Evolutionary conservation across 2,797 vertebrate genomes (phyloP).

Genomic region (Salmo trutta): DNA sequence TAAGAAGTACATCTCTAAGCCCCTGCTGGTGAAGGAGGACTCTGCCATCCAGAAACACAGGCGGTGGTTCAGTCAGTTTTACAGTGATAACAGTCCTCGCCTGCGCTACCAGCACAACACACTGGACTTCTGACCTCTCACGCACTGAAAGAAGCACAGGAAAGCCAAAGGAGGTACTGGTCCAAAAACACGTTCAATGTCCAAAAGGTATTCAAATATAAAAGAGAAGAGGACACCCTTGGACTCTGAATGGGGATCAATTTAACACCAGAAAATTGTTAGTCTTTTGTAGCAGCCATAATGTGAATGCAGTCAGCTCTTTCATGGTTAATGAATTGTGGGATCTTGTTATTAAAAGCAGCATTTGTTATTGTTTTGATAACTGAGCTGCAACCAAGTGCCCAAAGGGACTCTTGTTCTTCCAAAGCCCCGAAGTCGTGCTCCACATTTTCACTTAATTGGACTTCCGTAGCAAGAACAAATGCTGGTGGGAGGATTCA

Average conservation of each 20-base stretch:
- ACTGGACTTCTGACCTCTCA: constrained; percentile 74
- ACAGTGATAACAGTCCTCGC: constrained; percentile 77
- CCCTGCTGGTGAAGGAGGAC: constrained; percentile 84
- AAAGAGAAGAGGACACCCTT: background rate
- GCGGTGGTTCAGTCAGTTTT: constrained; percentile 87
- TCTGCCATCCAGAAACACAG: constrained; percentile 79
- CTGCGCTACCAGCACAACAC: constrained; percentile 58
- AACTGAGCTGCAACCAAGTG: background rate
- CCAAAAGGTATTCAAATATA: background rate
- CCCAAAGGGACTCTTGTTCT: background rate
- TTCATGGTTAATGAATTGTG: background rate
- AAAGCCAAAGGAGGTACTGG: background rate
- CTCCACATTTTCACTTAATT: background rate
- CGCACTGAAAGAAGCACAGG: background rate
- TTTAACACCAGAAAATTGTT: background rate
- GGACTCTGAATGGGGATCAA: background rate
- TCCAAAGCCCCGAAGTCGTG: background rate
- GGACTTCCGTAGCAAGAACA: background rate
- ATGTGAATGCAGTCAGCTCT: background rate
- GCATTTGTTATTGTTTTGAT: background rate
- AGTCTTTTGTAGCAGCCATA: background rate
- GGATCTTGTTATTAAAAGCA: background rate
- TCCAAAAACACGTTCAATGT: background rate
- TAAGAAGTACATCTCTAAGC: constrained; percentile 81
- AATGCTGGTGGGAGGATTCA: background rate